These are phyloP conservation scores for Drosophila koepferae DNA, from an alignment of 2,888 invertebrate species.

Conservation along the genomic window DNA sequence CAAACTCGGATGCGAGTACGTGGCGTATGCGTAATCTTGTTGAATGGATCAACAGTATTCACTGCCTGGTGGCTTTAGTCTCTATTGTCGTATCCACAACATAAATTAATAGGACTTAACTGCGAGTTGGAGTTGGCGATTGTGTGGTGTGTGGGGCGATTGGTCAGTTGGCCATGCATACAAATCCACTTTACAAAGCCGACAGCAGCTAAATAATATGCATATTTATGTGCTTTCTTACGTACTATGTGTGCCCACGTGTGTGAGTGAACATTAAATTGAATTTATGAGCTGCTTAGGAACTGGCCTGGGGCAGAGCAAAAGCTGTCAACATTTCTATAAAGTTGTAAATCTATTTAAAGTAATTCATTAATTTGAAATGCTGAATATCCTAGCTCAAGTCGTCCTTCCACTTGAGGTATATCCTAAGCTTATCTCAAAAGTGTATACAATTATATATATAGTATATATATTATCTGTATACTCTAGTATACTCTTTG, in stretches of 20 bases:
- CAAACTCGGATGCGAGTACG: background rate
- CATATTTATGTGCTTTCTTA: slow-evolving; percentile 58
- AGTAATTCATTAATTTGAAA: background rate
- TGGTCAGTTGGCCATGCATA: slow-evolving; percentile 46
- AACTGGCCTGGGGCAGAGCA: background rate
- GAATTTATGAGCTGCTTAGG: slow-evolving; percentile 46
- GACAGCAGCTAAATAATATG: slow-evolving; percentile 62
- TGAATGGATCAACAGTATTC: slow-evolving; percentile 64
- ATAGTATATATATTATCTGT: background rate
- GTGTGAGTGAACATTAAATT: slow-evolving; percentile 32
- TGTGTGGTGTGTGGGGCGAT: slow-evolving; percentile 5
- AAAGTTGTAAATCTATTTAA: slow-evolving; percentile 9
- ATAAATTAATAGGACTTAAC: slow-evolving; percentile 65
- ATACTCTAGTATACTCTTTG: background rate
- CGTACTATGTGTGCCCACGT: background rate
- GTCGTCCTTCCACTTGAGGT: background rate
- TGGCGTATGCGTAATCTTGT: slow-evolving; percentile 72
- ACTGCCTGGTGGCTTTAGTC: slow-evolving; percentile 38
- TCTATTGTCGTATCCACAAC: slow-evolving; percentile 59
- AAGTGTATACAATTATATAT: background rate
- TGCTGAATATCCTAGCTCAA: background rate
- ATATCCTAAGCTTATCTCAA: background rate
- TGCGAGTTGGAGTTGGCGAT: background rate
- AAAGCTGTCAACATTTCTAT: slow-evolving; percentile 13
- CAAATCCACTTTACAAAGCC: slow-evolving; percentile 62